Evolutionary conservation across 2,888 invertebrate genomes (phyloP).

Genomic region (Andrena dorsata): DNA sequence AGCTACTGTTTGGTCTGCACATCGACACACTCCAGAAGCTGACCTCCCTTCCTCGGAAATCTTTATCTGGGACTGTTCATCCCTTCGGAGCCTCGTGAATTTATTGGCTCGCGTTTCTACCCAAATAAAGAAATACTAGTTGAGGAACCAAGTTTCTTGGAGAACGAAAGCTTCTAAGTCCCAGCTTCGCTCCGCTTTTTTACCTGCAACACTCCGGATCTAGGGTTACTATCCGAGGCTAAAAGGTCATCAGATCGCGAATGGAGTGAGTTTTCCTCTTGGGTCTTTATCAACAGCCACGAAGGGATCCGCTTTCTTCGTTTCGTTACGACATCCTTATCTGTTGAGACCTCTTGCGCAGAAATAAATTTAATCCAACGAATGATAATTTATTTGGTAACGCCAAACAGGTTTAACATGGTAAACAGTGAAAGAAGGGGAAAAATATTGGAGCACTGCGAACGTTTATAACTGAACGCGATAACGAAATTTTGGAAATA

Average conservation of each 20-base stretch:
- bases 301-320: conserved; percentile 30
- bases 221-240: conserved; percentile 12
- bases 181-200: neutral
- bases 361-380: too few species aligned
- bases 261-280: conserved; percentile 16
- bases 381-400: neutral
- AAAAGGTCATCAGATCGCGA: conserved; percentile 44
- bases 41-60: too few species aligned
- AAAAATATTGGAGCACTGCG: neutral
- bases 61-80: conserved; percentile 20
- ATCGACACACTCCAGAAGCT: too few species aligned
- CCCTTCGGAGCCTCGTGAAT: conserved; percentile 68
- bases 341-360: too few species aligned
- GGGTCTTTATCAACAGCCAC: conserved; percentile 25
- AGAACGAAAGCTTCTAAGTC: conserved; percentile 23
- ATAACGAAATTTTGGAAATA: neutral
- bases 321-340: too few species aligned
- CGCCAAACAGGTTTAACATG: neutral
- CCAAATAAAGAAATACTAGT: conserved; percentile 69
- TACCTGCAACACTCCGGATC: conserved; percentile 20
- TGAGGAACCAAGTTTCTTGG: conserved; percentile 47
- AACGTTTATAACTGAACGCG: neutral
- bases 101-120: conserved; percentile 64
- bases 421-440: neutral
- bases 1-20: conserved; percentile 27